Percentiles rank a stretch among this genome's conserved stretches.
phyloP scores from a whole-genome alignment of 2,113 vertebrate species.

The Scopus umbretta region DNA sequence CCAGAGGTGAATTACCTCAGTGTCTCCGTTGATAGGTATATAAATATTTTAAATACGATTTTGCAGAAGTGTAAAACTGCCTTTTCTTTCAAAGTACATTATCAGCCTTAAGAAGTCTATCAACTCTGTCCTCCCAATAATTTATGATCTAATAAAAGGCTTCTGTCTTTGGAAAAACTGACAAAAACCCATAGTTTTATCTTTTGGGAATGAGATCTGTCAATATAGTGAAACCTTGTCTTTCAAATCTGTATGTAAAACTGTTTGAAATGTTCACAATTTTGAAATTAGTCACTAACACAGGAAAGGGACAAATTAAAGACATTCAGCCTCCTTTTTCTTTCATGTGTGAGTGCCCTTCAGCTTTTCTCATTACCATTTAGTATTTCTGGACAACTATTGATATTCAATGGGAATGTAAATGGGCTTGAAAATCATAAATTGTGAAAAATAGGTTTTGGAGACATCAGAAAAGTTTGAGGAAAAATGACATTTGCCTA shows the following conservation, averaged over 20 bases:
- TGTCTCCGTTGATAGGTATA: conserved; percentile 47
- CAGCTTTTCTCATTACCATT: conserved; percentile 48
- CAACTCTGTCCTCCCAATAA: conserved; percentile 57
- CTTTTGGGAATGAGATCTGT: not conserved
- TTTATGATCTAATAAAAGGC: conserved; percentile 61
- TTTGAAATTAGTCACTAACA: not conserved
- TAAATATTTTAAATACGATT: conserved; percentile 68
- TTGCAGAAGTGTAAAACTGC: conserved; percentile 63
- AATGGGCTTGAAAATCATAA: conserved; percentile 38
- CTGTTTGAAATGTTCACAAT: not conserved
- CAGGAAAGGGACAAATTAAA: conserved; percentile 17
- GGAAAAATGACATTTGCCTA: conserved; percentile 6
- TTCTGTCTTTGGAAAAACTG: conserved; percentile 50
- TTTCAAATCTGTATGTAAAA: not conserved
- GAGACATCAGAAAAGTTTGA: conserved; percentile 13
- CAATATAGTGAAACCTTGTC: not conserved
- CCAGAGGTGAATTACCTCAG: conserved; percentile 59
- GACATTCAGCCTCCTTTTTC: not conserved
- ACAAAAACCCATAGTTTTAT: conserved; percentile 38
- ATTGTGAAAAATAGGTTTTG: conserved; percentile 22
- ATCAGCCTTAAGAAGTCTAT: conserved; percentile 62
- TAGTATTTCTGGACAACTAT: conserved; percentile 55
- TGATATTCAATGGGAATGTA: conserved; percentile 44
- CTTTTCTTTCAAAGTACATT: conserved; percentile 66
- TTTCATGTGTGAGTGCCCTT: conserved; percentile 12